Conservation (phyloP, 2,797 vertebrate species). For the Rhodeus uyekii region DNA sequence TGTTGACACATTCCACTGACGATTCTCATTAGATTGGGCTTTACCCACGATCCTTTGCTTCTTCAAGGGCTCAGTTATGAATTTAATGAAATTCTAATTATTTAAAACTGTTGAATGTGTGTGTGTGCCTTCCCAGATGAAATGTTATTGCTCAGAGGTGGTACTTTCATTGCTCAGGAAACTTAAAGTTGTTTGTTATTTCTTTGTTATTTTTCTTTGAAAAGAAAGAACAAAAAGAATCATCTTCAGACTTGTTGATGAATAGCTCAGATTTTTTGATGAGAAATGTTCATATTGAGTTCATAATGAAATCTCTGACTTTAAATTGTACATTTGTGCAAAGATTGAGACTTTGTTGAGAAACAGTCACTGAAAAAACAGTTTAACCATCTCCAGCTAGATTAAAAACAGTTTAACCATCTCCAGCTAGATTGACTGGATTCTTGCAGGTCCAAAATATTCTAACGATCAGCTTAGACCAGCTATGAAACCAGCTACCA, state of each 20-base stretch:
- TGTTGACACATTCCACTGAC: slow-evolving; percentile 42
- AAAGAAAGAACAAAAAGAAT: background rate
- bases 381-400: background rate
- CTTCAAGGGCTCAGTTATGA: background rate
- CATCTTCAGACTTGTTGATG: background rate
- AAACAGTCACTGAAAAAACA: background rate
- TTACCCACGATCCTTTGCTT: slow-evolving; percentile 8
- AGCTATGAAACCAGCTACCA: background rate
- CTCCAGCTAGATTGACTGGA: background rate
- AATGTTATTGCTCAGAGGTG: slow-evolving; percentile 1
- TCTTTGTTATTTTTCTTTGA: background rate
- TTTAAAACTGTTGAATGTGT: background rate
- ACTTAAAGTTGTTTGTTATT: background rate
- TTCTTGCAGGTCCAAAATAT: background rate
- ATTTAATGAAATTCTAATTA: background rate
- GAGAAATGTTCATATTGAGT: background rate
- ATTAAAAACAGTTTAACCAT: background rate
- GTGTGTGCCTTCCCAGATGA: background rate
- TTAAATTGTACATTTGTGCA: background rate
- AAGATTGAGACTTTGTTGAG: background rate
- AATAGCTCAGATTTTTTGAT: background rate
- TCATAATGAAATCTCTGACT: background rate
- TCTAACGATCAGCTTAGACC: background rate
- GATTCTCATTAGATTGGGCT: slow-evolving; percentile 19
- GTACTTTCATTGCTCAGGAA: background rate